phyloP scores from a whole-genome alignment of 2,888 invertebrate genomes.

The Protodeltote pygarga region DNA sequence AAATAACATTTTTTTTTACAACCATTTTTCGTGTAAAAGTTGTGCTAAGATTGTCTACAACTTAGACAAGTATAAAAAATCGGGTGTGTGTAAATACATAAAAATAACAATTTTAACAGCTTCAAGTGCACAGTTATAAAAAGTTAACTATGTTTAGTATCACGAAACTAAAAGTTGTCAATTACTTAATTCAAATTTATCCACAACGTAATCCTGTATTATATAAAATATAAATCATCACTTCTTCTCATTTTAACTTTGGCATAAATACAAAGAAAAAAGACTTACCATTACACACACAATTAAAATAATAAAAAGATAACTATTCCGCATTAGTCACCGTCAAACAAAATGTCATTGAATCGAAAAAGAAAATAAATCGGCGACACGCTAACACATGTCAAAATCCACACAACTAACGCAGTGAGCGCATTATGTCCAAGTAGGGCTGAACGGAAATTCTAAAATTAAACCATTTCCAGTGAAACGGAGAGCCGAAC shows the following conservation, averaged over 20 bases:
- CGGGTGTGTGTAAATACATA: too few species aligned
- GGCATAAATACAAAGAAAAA: constrained; percentile 8
- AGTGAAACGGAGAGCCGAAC: constrained; percentile 75
- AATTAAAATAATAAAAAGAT: constrained; percentile 32
- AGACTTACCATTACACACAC: constrained; percentile 42
- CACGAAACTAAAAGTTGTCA: too few species aligned
- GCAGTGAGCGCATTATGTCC: constrained; percentile 78
- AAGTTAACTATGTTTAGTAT: too few species aligned
- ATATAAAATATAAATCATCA: constrained; percentile 1
- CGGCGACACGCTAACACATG: constrained; percentile 57
- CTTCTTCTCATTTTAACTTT: neutral
- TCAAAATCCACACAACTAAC: constrained; percentile 67
- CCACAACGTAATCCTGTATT: too few species aligned
- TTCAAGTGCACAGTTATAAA: too few species aligned
- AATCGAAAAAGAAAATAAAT: constrained; percentile 45
- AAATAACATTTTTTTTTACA: too few species aligned
- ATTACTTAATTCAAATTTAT: too few species aligned
- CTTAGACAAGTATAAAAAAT: too few species aligned
- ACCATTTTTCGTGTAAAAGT: too few species aligned
- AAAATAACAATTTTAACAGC: too few species aligned
- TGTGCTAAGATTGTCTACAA: too few species aligned
- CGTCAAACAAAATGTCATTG: constrained; percentile 48
- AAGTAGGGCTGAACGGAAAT: constrained; percentile 82
- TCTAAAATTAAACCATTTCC: constrained; percentile 85
- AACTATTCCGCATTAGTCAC: constrained; percentile 43